Percentiles rank a stretch among this genome's conserved stretches.
phyloP scores from a whole-genome alignment of 1,140 invertebrate species.

The Aphelinus certus region DNA sequence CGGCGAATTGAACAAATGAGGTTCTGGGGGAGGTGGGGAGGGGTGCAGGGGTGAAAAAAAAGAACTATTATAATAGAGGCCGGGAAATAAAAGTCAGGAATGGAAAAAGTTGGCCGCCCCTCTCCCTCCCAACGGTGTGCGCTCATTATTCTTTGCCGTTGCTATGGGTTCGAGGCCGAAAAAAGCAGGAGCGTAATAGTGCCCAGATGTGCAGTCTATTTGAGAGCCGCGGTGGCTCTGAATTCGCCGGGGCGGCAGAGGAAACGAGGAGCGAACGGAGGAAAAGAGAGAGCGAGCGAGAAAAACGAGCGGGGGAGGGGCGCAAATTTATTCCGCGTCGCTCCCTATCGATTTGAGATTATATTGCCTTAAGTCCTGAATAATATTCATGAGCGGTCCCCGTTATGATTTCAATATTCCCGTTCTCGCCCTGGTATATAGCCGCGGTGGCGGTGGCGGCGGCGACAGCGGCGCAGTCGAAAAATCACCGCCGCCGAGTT shows the following conservation, averaged over 20 bases:
- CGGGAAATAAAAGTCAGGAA: constrained; percentile 1
- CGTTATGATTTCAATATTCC: constrained; percentile 64
- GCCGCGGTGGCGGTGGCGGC: background rate
- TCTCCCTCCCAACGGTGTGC: background rate
- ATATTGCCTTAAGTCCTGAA: constrained; percentile 61
- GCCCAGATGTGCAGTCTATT: constrained; percentile 42
- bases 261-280: background rate
- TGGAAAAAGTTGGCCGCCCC: no score
- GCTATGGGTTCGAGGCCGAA: constrained; percentile 28
- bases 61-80: constrained; percentile 11
- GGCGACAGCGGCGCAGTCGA: constrained; percentile 44
- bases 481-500: constrained; percentile 52
- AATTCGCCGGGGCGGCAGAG: constrained; percentile 20
- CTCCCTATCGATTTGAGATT: constrained; percentile 62
- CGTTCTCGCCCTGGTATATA: constrained; percentile 16
- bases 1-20: no score
- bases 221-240: constrained; percentile 37
- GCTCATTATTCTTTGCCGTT: constrained; percentile 38
- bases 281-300: background rate
- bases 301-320: constrained; percentile 29
- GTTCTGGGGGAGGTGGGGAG: no score
- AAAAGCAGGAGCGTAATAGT: constrained; percentile 18
- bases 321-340: constrained; percentile 59
- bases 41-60: background rate
- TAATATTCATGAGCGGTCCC: constrained; percentile 60